Evolutionary conservation across 2,888 invertebrate species (phyloP).

Genomic region (Apamea crenata): DNA sequence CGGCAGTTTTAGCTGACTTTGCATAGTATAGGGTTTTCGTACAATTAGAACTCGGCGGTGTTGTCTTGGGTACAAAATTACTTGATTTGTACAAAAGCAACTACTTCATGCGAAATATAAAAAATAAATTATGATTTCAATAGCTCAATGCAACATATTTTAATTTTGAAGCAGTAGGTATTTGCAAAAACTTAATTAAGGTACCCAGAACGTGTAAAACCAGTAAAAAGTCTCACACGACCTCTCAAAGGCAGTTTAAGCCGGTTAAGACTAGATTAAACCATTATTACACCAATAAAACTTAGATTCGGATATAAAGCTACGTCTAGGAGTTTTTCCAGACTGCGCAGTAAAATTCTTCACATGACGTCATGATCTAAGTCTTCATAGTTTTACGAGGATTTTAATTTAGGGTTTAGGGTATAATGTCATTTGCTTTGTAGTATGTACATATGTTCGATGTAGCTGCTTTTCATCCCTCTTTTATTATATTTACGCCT

Average conservation of each 20-base stretch:
- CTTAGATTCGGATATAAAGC: not conserved
- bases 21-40: too few relatives aligned
- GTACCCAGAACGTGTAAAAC: constrained; percentile 8
- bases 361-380: constrained; percentile 3
- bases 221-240: constrained; percentile 18
- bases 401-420: constrained; percentile 18
- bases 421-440: not conserved
- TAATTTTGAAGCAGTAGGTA: not conserved
- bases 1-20: too few relatives aligned
- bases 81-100: not conserved
- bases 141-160: not conserved
- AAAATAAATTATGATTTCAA: not conserved
- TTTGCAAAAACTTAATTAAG: not conserved
- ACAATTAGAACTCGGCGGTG: too few relatives aligned
- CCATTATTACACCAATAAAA: constrained; percentile 11
- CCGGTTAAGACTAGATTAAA: constrained; percentile 7
- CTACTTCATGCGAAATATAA: not conserved
- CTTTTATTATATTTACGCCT: not conserved
- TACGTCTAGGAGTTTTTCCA: constrained; percentile 10
- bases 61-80: too few relatives aligned
- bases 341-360: constrained; percentile 14
- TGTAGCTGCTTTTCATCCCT: not conserved
- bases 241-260: constrained; percentile 19
- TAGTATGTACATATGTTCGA: not conserved
- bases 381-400: constrained; percentile 22